Evolutionary conservation across 2,797 vertebrate species (phyloP), one percentile per base, ranked within the genome.

Genomic region (Notolepis coatsorum): DNA sequence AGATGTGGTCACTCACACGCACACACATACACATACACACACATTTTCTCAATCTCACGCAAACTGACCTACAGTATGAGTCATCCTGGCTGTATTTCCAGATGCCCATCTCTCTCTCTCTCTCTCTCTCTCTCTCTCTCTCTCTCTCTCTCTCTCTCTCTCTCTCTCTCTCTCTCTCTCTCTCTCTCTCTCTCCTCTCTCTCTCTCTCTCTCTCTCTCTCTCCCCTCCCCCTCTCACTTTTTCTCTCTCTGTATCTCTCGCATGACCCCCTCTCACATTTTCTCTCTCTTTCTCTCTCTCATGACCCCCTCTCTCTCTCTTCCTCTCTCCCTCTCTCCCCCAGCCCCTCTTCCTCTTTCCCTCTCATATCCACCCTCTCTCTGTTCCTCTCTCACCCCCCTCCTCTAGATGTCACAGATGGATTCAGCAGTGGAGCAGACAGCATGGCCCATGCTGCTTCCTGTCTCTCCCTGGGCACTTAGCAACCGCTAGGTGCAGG

Each of bases 51-150:
- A 52, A 73, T 79, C 65, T 68, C 57, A 68, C 15, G 5, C 66
- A 77, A 58, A 74, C 57, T 86, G 85, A 89, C 87, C 89, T 88
- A n/a, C n/a, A n/a, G n/a, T n/a, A 89, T 90, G 88, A 89, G 86
- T 91, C 88, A 88, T 82, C 27, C 79, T 75, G 76, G 71, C 79
- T 76, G 28, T 58, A 17, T 71, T 54, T 71, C 71, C 69, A 77
- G 55, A 66, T 27, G 3, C 49, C 50, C 66, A 45, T 38, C 39
- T 15, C 30, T 13, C 33, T 13, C 43, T 4, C 46, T 9, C 35
- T 17, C 17, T 33, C 52, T 27, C 31, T 25, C 50, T 10, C 23
- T 8, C 13, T 31, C 18, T 18, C 2, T 28, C 23, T 17, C 24
- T 25, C 12, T 13, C 12, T 3, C 12, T 47, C 20, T 47, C 9